Evolutionary conservation across 2,113 vertebrate species (phyloP).

Genomic region (Nannobrachium achirus): DNA sequence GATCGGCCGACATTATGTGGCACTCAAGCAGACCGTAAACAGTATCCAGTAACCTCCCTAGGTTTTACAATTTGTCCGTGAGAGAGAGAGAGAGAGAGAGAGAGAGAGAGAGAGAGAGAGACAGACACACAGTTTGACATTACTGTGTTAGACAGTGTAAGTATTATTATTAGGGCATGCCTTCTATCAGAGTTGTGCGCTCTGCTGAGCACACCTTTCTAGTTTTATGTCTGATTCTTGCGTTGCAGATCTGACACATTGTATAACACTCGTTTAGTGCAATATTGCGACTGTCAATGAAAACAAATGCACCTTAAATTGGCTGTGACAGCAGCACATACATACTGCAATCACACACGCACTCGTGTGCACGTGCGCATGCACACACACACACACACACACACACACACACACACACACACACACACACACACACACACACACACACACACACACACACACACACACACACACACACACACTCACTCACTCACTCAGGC

Average conservation of each 20-base stretch:
- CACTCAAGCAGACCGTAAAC: too few species aligned
- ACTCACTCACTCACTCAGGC: conserved; percentile 8
- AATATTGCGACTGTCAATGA: conserved; percentile 18
- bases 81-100: too few species aligned
- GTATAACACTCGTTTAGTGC: conserved; percentile 33
- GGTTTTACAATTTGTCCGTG: too few species aligned
- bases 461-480: not conserved
- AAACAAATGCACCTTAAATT: conserved; percentile 13
- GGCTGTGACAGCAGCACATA: conserved; percentile 1
- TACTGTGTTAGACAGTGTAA: too few species aligned
- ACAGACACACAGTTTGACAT: too few species aligned
- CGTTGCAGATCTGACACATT: conserved; percentile 40
- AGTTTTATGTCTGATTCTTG: conserved; percentile 4
- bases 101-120: too few species aligned
- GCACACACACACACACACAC: not conserved
- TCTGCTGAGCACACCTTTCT: conserved; percentile 9
- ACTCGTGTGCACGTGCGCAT: too few species aligned
- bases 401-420: not conserved
- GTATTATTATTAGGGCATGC: too few species aligned
- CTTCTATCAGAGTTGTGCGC: too few species aligned
- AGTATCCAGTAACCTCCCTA: too few species aligned
- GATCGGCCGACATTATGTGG: too few species aligned
- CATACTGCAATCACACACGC: too few species aligned
- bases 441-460: not conserved
- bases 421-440: not conserved